These are phyloP conservation scores for Arctocebus calabarensis DNA, from an alignment of 2,797 vertebrate species.

Conservation along the genomic window DNA sequence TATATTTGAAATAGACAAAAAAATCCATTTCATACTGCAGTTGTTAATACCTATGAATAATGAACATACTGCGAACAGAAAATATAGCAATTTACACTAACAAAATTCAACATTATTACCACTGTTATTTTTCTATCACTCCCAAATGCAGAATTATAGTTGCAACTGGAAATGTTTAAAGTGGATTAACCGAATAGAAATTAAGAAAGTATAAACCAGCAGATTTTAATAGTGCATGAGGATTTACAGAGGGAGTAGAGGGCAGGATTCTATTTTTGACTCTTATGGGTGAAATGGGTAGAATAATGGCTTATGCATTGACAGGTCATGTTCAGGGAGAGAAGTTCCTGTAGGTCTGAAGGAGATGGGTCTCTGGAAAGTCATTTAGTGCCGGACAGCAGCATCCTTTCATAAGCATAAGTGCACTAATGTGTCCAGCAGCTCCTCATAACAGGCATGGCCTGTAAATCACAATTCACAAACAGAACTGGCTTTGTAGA, in stretches of 20 bases:
- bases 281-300: background rate
- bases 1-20: conserved; percentile 23
- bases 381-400: conserved; percentile 74
- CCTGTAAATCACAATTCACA: conserved; percentile 76
- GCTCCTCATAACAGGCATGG: conserved; percentile 70
- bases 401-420: conserved; percentile 72
- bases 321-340: conserved; percentile 42
- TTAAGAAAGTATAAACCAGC: background rate
- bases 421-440: conserved; percentile 75
- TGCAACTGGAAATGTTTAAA: conserved; percentile 30
- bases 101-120: conserved; percentile 8
- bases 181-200: conserved; percentile 27
- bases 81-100: background rate
- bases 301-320: background rate
- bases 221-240: background rate
- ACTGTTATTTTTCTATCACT: background rate
- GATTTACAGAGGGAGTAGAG: conserved; percentile 38
- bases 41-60: conserved; percentile 47
- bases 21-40: background rate
- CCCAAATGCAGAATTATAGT: conserved; percentile 41
- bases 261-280: background rate
- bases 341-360: conserved; percentile 67
- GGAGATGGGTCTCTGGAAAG: conserved; percentile 73
- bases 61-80: background rate
- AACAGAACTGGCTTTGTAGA: conserved; percentile 73